Conservation (phyloP, 2,113 vertebrate species). For the Macrotus californicus region DNA sequence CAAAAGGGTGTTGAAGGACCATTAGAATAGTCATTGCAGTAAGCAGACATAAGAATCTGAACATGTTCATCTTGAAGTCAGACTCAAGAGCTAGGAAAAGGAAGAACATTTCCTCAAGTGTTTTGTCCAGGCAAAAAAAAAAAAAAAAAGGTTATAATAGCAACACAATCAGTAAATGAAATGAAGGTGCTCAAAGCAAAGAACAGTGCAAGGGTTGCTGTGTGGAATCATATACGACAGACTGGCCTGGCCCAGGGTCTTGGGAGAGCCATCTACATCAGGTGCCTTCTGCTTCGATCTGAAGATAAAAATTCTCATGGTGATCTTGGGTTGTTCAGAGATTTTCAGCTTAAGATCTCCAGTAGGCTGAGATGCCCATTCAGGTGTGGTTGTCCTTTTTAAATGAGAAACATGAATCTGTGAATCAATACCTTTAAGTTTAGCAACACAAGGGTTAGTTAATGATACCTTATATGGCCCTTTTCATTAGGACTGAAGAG, state of each 20-base stretch:
- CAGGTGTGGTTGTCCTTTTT: background rate
- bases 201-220: background rate
- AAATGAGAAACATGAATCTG: background rate
- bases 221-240: background rate
- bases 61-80: background rate
- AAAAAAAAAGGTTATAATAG: background rate
- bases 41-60: background rate
- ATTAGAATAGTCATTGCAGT: background rate
- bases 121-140: background rate
- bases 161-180: background rate
- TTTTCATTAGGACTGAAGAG: background rate
- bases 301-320: background rate
- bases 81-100: background rate
- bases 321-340: background rate
- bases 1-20: background rate
- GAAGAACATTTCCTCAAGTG: background rate
- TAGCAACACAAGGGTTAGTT: background rate
- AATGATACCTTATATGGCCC: background rate
- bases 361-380: background rate
- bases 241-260: background rate
- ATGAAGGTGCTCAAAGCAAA: background rate
- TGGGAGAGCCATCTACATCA: background rate
- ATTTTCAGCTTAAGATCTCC: background rate
- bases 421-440: background rate
- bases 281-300: background rate